Percentiles rank a stretch among this genome's conserved stretches.
Conservation (phyloP, 1,140 invertebrate species). For the Euura saliciscinereae region DNA sequence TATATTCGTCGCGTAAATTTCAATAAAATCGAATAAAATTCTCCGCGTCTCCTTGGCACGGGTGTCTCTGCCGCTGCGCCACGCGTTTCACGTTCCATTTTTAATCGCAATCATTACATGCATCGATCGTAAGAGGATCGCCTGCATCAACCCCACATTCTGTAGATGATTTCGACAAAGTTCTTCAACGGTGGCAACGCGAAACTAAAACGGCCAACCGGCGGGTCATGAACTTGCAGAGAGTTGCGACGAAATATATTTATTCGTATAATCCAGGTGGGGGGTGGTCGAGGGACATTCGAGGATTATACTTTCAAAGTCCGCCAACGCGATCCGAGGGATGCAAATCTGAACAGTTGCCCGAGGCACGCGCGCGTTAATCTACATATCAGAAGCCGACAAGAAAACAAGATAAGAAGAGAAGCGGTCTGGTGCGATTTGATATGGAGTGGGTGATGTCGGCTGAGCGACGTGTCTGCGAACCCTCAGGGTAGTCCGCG, state of each 20-base stretch:
- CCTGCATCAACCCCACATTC: too few relatives aligned
- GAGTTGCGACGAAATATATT: background rate
- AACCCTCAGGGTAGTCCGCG: background rate
- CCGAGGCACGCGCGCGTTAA: background rate
- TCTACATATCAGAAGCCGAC: background rate
- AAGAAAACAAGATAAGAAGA: background rate
- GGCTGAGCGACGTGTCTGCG: background rate
- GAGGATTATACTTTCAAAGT: background rate
- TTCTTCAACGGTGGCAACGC: too few relatives aligned
- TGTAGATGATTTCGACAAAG: too few relatives aligned
- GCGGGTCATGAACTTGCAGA: background rate
- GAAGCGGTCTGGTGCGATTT: background rate
- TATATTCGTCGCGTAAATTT: background rate
- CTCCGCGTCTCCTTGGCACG: background rate
- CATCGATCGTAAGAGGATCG: background rate
- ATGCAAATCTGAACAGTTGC: conserved; percentile 1
- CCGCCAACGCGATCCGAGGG: background rate
- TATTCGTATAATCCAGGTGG: too few relatives aligned
- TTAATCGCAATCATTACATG: background rate
- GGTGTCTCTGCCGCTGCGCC: background rate
- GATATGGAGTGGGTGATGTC: background rate
- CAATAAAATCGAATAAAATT: conserved; percentile 4
- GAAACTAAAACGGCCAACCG: background rate
- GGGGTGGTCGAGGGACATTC: background rate
- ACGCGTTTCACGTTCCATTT: background rate